Evolutionary conservation across 2,797 vertebrate genomes (phyloP), one percentile per base, ranked within the genome.

Genomic region (Onychomys leucogaster): DNA sequence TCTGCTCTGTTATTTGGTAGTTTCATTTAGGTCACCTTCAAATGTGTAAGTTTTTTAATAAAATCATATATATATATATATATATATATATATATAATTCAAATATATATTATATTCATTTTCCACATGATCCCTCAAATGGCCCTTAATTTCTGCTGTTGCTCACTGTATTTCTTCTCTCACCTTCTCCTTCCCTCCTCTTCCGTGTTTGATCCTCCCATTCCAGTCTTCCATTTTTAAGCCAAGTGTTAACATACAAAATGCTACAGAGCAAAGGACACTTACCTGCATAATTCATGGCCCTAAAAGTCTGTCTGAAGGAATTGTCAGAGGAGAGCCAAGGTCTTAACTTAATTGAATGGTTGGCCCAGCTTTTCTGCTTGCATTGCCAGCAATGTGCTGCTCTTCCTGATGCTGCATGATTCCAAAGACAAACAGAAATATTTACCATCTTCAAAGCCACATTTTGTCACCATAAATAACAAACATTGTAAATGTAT

Each of bases 401-500:
- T 94, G 46, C 21, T 91, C 9, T 93, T 93, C 94, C 59, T 52
- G 77, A n/a, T 71, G 65, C 57, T 0, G 77, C 37, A 37, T 34
- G 77, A 71, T 63, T 95, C 29, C 29, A 94, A 92, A 87, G 80
- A 87, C 43, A 87, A 93, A 94, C 46, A 78, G 78, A 94, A 93
- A 94, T 52, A 77, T 69, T 34, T 59, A 55, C 75, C 46, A 92
- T 78, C 57, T 92, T 96, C 67, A 90, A 69, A 81, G 37, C 16
- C 25, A 65, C 75, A 77, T 90, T 90, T 86, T 49, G 92, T 61
- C 25, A 52, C 21, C 43, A 41, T 78, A 80, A 91, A 95, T 23
- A 95, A 73, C 46, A 89, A 93, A 78, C 1, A 76, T 80, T 95
- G 94, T 9, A 21, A 95, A 73, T 92, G n/a, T 81, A 93, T 90